Conservation (phyloP, 2,797 vertebrate genomes). For the Champsocephalus esox region DNA sequence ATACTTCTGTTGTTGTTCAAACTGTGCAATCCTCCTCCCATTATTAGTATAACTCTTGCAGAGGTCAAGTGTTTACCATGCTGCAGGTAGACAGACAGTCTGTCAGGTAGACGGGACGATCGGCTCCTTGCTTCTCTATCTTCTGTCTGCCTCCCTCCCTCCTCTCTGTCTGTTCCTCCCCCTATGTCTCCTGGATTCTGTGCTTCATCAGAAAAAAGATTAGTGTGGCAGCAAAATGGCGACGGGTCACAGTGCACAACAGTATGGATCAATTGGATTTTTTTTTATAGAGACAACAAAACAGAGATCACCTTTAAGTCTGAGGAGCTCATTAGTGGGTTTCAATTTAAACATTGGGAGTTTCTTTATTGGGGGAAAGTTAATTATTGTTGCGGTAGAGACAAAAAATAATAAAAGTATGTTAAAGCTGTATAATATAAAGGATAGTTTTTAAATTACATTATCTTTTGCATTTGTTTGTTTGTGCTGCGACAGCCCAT, state of each 20-base stretch:
- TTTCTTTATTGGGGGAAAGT: slow-evolving; percentile 7
- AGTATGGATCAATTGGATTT: slow-evolving; percentile 37
- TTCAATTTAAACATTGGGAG: slow-evolving; percentile 31
- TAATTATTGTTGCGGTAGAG: slow-evolving; percentile 29
- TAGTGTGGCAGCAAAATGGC: slow-evolving; percentile 38
- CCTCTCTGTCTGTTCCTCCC: slow-evolving; percentile 27
- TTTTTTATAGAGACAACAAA: slow-evolving; percentile 34
- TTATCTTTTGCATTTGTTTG: slow-evolving; percentile 9
- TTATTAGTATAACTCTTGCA: slow-evolving; percentile 38
- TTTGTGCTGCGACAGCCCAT: not conserved
- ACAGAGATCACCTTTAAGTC: slow-evolving; percentile 34
- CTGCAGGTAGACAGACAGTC: slow-evolving; percentile 39
- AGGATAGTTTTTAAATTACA: not conserved
- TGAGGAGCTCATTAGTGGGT: slow-evolving; percentile 32
- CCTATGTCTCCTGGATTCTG: slow-evolving; percentile 38
- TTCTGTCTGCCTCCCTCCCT: slow-evolving; percentile 20
- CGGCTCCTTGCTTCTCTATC: slow-evolving; percentile 41
- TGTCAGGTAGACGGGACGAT: slow-evolving; percentile 37
- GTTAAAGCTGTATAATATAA: slow-evolving; percentile 1
- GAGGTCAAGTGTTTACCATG: slow-evolving; percentile 41
- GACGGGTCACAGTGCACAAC: slow-evolving; percentile 33
- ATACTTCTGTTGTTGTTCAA: slow-evolving; percentile 47
- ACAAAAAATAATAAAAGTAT: not conserved
- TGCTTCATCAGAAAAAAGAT: slow-evolving; percentile 58
- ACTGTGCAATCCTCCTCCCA: slow-evolving; percentile 43